Conservation (phyloP, 2,113 vertebrate species). For the Mandrillus leucophaeus region DNA sequence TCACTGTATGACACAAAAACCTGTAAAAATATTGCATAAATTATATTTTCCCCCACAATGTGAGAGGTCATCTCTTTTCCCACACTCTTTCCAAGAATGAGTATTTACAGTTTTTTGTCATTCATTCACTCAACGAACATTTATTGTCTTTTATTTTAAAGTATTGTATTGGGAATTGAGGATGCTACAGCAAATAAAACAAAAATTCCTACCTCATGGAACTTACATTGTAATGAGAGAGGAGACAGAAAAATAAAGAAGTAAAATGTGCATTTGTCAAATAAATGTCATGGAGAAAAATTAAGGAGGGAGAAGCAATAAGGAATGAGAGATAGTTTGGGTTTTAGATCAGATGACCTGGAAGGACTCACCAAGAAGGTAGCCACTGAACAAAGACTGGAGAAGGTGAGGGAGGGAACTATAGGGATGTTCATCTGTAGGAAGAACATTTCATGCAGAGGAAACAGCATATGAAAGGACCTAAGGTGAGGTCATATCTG, state of each 20-base stretch:
- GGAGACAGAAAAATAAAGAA: background rate
- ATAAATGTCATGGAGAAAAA: background rate
- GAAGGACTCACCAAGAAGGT: background rate
- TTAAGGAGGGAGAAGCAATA: background rate
- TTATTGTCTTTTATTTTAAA: background rate
- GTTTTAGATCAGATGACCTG: background rate
- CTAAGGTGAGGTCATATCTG: background rate
- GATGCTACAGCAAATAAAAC: background rate
- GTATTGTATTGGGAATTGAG: background rate
- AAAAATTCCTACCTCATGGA: background rate
- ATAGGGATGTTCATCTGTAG: background rate
- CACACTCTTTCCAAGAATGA: background rate
- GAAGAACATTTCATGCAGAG: background rate
- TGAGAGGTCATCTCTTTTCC: background rate
- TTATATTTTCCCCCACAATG: background rate
- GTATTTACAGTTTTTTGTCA: background rate
- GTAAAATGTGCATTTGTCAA: background rate
- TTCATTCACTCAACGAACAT: background rate
- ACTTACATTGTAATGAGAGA: background rate
- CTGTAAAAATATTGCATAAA: background rate
- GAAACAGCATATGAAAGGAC: background rate
- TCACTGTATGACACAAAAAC: background rate
- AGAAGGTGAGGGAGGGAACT: background rate
- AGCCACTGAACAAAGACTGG: background rate
- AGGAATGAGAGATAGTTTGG: background rate